phyloP scores from a whole-genome alignment of 2,888 invertebrate species.

The Adelphocoris suturalis region DNA sequence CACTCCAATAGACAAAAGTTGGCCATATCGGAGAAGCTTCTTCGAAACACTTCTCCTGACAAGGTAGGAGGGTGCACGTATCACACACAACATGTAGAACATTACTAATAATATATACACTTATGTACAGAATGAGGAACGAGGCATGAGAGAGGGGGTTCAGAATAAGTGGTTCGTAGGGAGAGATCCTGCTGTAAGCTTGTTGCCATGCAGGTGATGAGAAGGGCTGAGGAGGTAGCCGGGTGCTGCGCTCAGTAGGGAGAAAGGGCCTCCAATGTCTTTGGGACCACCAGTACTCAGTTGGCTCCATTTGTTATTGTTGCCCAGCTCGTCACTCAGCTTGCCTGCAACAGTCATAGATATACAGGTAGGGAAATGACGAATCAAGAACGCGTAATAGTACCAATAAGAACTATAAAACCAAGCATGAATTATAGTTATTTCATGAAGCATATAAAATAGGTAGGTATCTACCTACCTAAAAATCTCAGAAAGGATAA shows the following conservation, averaged over 20 bases:
- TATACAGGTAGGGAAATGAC: no score
- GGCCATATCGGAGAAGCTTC: not conserved
- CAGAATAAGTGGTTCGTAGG: conserved; percentile 77
- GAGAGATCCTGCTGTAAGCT: conserved; percentile 74
- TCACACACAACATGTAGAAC: no score
- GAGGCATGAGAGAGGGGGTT: conserved; percentile 37
- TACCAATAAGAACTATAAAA: no score
- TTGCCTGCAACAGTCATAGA: conserved; percentile 38
- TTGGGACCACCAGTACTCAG: conserved; percentile 56
- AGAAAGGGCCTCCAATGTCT: conserved; percentile 71
- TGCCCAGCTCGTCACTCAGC: conserved; percentile 63
- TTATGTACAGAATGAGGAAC: conserved; percentile 51
- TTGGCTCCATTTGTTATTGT: conserved; percentile 66
- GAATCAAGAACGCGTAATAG: no score
- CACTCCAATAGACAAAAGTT: not conserved
- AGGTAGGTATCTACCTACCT: no score
- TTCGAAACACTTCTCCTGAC: not conserved
- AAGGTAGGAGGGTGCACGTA: not conserved
- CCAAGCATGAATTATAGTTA: no score
- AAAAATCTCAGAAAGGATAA: no score
- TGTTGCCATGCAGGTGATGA: conserved; percentile 76
- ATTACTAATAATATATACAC: conserved; percentile 37
- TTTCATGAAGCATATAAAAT: no score
- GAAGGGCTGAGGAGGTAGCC: conserved; percentile 76
- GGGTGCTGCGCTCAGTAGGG: conserved; percentile 75